phyloP scores from a whole-genome alignment of 2,888 invertebrate species.

The Troides helena region DNA sequence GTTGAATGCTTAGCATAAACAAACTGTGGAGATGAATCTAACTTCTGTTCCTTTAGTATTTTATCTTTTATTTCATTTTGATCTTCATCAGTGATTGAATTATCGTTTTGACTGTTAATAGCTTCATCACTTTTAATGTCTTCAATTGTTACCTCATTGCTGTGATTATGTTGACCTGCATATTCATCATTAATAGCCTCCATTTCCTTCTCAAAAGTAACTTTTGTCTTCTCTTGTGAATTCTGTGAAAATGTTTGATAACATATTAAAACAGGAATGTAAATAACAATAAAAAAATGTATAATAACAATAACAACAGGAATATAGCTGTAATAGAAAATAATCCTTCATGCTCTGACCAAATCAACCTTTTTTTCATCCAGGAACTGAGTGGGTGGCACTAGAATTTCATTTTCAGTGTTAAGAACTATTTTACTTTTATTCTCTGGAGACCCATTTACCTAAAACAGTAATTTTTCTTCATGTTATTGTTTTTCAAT shows the following conservation, averaged over 20 bases:
- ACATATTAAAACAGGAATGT: neutral
- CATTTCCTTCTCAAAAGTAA: conserved; percentile 49
- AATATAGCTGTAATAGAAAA: neutral
- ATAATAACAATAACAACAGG: neutral
- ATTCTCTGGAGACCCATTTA: conserved; percentile 29
- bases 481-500: neutral
- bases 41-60: conserved; percentile 59
- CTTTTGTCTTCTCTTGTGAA: conserved; percentile 54
- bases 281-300: neutral
- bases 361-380: conserved; percentile 45
- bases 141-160: conserved; percentile 15
- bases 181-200: conserved; percentile 40
- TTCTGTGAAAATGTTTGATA: conserved; percentile 30
- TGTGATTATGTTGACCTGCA: conserved; percentile 14
- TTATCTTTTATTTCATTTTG: conserved; percentile 60
- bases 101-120: conserved; percentile 45
- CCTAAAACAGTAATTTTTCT: conserved; percentile 9
- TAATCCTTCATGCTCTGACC: neutral
- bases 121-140: conserved; percentile 41
- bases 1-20: conserved; percentile 56
- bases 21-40: conserved; percentile 65
- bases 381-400: conserved; percentile 63
- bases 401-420: conserved; percentile 40
- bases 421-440: conserved; percentile 44
- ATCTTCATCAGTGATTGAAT: conserved; percentile 45